Conservation (phyloP, 2,797 vertebrate genomes). For the Onychomys torridus region DNA sequence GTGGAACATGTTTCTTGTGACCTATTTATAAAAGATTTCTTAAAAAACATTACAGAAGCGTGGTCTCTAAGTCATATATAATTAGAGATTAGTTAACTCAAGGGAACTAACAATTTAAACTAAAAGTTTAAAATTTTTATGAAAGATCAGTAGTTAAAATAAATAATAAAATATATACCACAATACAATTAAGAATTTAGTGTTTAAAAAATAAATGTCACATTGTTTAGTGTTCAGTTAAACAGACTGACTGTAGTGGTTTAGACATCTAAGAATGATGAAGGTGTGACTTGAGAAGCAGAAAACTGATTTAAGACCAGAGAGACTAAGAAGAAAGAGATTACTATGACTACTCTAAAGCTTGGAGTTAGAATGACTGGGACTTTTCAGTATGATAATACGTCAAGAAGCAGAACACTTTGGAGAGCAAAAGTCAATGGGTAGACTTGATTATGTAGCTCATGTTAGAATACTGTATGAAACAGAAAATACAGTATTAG, state of each 20-base stretch:
- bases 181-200: conserved; percentile 80
- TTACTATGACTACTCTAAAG: conserved; percentile 47
- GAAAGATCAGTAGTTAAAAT: conserved; percentile 86
- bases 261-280: conserved; percentile 53
- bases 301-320: conserved; percentile 70
- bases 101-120: not conserved
- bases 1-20: conserved; percentile 59
- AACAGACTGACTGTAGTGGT: conserved; percentile 76
- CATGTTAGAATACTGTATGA: conserved; percentile 60
- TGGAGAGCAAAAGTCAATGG: conserved; percentile 26
- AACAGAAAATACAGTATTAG: conserved; percentile 71
- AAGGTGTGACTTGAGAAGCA: conserved; percentile 43
- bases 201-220: conserved; percentile 79
- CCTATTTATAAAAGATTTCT: conserved; percentile 73
- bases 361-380: conserved; percentile 34
- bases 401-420: conserved; percentile 7
- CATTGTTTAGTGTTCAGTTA: conserved; percentile 73
- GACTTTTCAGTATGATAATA: conserved; percentile 56
- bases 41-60: conserved; percentile 51
- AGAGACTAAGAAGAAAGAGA: conserved; percentile 35
- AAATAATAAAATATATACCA: conserved; percentile 84
- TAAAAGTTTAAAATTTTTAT: conserved; percentile 69
- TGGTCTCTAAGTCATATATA: conserved; percentile 63
- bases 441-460: conserved; percentile 58
- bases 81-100: conserved; percentile 60